phyloP scores from a whole-genome alignment of 2,888 invertebrate species.

The Tricholauxania praeusta region DNA sequence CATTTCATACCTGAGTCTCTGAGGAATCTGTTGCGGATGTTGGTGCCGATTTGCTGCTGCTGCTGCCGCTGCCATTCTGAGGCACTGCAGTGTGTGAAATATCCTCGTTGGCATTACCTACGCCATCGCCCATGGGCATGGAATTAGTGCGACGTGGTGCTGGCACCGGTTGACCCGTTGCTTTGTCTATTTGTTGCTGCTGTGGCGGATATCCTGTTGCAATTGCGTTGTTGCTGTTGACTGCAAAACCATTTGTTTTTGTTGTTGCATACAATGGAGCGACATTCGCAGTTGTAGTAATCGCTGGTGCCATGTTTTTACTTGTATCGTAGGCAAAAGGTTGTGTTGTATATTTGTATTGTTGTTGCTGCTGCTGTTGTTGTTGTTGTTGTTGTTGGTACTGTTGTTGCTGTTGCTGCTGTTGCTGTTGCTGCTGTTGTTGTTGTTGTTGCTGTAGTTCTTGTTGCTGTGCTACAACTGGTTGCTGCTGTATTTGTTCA shows the following conservation, averaged over 20 bases:
- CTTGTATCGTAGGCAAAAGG: conserved; percentile 51
- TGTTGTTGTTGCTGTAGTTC: conserved; percentile 27
- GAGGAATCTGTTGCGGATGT: conserved; percentile 45
- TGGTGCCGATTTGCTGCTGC: conserved; percentile 29
- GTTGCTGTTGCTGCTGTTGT: neutral
- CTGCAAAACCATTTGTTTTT: conserved; percentile 63
- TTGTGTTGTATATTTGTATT: conserved; percentile 60
- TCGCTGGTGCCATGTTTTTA: conserved; percentile 49
- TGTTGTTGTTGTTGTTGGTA: conserved; percentile 30
- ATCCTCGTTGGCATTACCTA: conserved; percentile 31
- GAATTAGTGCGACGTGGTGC: conserved; percentile 69
- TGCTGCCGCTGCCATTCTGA: conserved; percentile 35
- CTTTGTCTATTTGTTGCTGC: conserved; percentile 53
- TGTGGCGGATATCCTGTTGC: conserved; percentile 30
- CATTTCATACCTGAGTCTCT: conserved; percentile 60
- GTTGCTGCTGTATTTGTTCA: conserved; percentile 48
- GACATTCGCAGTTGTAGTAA: conserved; percentile 46
- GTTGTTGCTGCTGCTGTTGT: conserved; percentile 44
- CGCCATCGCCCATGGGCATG: conserved; percentile 67
- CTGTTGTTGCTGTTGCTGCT: conserved; percentile 12
- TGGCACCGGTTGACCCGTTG: conserved; percentile 66
- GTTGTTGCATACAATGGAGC: conserved; percentile 37
- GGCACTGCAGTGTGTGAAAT: conserved; percentile 45
- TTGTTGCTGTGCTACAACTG: neutral
- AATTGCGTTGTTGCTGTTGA: conserved; percentile 25